These are phyloP conservation scores for Hymenochirus boettgeri DNA, from an alignment of 2,113 vertebrate genomes.

Conservation along the genomic window DNA sequence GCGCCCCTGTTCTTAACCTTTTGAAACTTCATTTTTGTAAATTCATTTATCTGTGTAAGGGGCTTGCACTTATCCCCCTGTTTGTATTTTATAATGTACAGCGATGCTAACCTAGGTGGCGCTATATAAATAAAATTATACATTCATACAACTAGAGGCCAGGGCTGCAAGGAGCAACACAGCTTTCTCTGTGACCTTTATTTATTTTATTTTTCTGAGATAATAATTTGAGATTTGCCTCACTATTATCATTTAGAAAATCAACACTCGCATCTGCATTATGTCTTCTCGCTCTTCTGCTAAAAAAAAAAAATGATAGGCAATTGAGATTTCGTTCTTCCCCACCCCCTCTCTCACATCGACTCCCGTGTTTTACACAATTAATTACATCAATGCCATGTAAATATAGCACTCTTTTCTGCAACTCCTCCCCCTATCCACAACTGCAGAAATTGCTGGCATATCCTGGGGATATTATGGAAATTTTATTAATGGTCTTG, in stretches of 20 bases:
- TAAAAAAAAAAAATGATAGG: slow-evolving; percentile 3
- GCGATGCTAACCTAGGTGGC: too few species aligned
- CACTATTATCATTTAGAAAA: slow-evolving; percentile 8
- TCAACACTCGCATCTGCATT: not conserved
- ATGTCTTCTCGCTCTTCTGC: not conserved
- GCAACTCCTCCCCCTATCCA: slow-evolving; percentile 40
- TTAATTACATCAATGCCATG: slow-evolving; percentile 44
- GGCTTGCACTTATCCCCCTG: too few species aligned
- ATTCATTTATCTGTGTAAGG: too few species aligned
- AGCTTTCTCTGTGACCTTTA: not conserved
- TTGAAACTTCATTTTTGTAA: too few species aligned
- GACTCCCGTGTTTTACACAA: slow-evolving; percentile 41
- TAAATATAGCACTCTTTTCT: slow-evolving; percentile 41
- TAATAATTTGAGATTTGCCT: not conserved
- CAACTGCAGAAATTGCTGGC: slow-evolving; percentile 41
- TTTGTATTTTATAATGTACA: too few species aligned
- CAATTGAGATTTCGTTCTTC: slow-evolving; percentile 21
- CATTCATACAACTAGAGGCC: too few species aligned
- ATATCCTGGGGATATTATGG: slow-evolving; percentile 43
- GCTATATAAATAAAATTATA: too few species aligned
- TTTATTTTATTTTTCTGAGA: too few species aligned
- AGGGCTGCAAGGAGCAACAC: not conserved
- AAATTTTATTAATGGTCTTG: slow-evolving; percentile 44
- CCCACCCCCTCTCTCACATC: slow-evolving; percentile 28
- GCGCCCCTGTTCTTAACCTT: too few species aligned